Evolutionary conservation across 2,888 invertebrate species (phyloP).

Genomic region (Acanthococcus lagerstroemiae): DNA sequence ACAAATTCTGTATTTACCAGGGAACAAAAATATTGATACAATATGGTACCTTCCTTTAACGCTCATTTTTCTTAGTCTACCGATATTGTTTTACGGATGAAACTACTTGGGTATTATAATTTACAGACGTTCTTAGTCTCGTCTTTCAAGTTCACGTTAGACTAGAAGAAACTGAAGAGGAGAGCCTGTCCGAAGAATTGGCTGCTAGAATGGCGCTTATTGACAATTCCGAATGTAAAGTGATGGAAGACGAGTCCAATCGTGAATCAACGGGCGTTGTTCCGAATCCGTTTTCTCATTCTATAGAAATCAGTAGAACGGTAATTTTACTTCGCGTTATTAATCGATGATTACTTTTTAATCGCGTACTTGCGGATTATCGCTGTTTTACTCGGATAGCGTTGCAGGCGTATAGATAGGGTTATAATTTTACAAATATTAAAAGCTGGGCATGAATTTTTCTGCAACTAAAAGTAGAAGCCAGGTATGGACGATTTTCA

Average conservation of each 20-base stretch:
- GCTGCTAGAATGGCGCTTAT: conserved; percentile 16
- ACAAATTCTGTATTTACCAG: no score
- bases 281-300: not conserved
- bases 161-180: conserved; percentile 21
- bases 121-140: conserved; percentile 4
- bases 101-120: not conserved
- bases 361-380: no score
- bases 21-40: no score
- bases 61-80: no score
- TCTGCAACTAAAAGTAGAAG: no score
- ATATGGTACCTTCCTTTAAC: no score
- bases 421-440: no score
- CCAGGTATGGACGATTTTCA: no score
- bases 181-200: conserved; percentile 13
- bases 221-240: conserved; percentile 4
- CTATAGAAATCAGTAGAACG: not conserved
- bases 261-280: not conserved
- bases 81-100: not conserved
- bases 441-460: no score
- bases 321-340: not conserved
- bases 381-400: no score
- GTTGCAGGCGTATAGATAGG: no score
- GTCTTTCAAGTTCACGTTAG: conserved; percentile 12
- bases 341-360: not conserved
- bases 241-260: not conserved